Evolutionary conservation across 1,140 invertebrate species (phyloP).

Genomic region (Drosophila rufa): DNA sequence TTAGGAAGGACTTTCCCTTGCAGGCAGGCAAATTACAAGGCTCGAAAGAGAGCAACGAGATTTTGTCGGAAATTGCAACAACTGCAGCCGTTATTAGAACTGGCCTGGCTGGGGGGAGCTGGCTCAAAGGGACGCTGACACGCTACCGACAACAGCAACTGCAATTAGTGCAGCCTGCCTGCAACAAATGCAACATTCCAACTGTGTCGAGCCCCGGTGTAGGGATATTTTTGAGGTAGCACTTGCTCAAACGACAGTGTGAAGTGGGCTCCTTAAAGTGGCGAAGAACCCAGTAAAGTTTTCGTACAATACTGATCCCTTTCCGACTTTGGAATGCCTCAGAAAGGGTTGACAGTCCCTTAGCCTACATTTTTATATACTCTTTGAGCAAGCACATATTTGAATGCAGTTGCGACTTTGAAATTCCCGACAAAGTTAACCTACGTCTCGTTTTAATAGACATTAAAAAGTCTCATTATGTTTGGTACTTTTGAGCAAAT

Average conservation of each 20-base stretch:
- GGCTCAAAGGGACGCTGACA: background rate
- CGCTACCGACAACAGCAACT: slow-evolving; percentile 42
- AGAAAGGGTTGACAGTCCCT: background rate
- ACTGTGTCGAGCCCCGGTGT: slow-evolving; percentile 28
- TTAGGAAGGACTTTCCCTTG: slow-evolving; percentile 16
- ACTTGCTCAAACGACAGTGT: background rate
- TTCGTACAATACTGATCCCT: background rate
- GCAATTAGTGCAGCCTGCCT: slow-evolving; percentile 59
- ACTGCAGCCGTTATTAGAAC: slow-evolving; percentile 59
- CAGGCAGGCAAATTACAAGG: slow-evolving; percentile 42
- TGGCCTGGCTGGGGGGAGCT: background rate
- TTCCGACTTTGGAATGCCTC: no score
- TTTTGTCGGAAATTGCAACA: slow-evolving; percentile 65
- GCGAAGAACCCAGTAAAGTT: background rate
- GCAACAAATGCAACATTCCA: slow-evolving; percentile 44
- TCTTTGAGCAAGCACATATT: background rate
- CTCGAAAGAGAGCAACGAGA: slow-evolving; percentile 27
- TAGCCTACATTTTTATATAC: background rate
- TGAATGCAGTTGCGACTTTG: background rate
- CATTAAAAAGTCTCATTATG: slow-evolving; percentile 75
- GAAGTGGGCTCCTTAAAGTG: slow-evolving; percentile 9
- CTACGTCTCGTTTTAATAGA: slow-evolving; percentile 36
- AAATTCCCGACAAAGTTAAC: slow-evolving; percentile 7
- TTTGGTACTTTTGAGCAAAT: slow-evolving; percentile 62
- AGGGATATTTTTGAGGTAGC: slow-evolving; percentile 6